These are phyloP conservation scores for Phaethornis superciliosus DNA, from an alignment of 2,113 vertebrate species.

Conservation along the genomic window DNA sequence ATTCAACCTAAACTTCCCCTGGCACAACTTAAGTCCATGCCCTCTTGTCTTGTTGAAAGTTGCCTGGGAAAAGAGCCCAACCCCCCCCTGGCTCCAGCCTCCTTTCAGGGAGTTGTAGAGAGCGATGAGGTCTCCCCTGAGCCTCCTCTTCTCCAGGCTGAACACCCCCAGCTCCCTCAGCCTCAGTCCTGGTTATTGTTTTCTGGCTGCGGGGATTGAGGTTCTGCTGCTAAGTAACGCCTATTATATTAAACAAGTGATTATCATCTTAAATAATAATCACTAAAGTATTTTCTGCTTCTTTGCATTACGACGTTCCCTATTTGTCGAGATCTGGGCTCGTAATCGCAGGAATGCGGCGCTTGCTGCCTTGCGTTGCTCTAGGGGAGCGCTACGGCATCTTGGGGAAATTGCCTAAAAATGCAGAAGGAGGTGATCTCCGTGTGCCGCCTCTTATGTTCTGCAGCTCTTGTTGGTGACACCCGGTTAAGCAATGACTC, in stretches of 20 bases:
- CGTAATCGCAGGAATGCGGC: rapidly evolving
- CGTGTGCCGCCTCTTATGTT: neutral
- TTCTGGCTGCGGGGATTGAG: rapidly evolving
- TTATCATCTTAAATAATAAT: too few species aligned
- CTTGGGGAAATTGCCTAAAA: rapidly evolving
- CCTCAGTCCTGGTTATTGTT: rapidly evolving
- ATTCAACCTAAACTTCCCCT: too few species aligned
- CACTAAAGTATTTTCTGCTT: rapidly evolving
- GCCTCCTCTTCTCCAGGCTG: too few species aligned
- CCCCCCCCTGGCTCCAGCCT: too few species aligned
- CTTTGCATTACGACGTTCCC: rapidly evolving
- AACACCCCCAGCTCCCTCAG: too few species aligned
- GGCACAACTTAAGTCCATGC: too few species aligned
- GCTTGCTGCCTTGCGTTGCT: neutral
- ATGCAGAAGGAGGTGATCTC: rapidly evolving
- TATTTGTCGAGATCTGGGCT: rapidly evolving
- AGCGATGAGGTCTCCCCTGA: too few species aligned
- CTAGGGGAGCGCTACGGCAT: rapidly evolving
- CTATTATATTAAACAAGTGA: too few species aligned
- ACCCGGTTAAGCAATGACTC: rapidly evolving
- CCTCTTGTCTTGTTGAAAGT: too few species aligned
- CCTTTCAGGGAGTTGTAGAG: too few species aligned
- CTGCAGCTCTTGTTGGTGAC: rapidly evolving
- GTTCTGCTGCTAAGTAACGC: rapidly evolving
- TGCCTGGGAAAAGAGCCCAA: too few species aligned